Evolutionary conservation across 2,888 invertebrate genomes (phyloP), one percentile per base, ranked within the genome.

Genomic region (Drosophila stalkeri): DNA sequence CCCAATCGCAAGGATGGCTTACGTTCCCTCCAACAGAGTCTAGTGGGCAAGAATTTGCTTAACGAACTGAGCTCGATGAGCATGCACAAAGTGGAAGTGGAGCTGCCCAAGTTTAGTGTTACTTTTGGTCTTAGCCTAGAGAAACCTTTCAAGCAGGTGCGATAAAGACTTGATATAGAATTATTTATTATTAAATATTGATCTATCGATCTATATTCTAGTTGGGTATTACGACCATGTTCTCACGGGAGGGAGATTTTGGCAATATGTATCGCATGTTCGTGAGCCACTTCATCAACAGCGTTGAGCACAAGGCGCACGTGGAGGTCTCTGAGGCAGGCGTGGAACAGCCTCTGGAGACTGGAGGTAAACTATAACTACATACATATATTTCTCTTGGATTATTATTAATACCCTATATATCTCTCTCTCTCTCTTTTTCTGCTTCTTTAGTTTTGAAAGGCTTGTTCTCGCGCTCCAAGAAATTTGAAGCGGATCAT

Each of bases 71-170:
- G 92, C 20, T 93, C 74, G 0, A 57, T 95, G 94, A 88, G 85
- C 63, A 81, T 88, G 0, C 93, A 93, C 0, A 95, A 96, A 91
- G 95, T 97, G 2, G 93, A 95, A 68, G 94, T 97, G 18, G 93
- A 94, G 18, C 89, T 98, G 59, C 98, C 98, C 12, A 97, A 96
- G 92, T 98, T 98, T 92, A 97, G 96, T 92, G 95, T 97, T 54
- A 96, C 97, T 92, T 95, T 95, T 9, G 95, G 94, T 57, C 94
- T 96, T 5, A 93, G 96, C 65, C 93, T 97, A 60, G 94, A 94
- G n/a, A 92, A 93, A 0, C 89, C 95, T 35, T 93, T 97, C 61
- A 92, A 93, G 43, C 94, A 96, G 94, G 97, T 97, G 44, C 6
- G 33, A 9, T 2, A 5, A 16, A 9, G 3, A n/a, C 0, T 27